Conservation (phyloP, 2,797 vertebrate genomes). For the Dromococcyx pavoninus region DNA sequence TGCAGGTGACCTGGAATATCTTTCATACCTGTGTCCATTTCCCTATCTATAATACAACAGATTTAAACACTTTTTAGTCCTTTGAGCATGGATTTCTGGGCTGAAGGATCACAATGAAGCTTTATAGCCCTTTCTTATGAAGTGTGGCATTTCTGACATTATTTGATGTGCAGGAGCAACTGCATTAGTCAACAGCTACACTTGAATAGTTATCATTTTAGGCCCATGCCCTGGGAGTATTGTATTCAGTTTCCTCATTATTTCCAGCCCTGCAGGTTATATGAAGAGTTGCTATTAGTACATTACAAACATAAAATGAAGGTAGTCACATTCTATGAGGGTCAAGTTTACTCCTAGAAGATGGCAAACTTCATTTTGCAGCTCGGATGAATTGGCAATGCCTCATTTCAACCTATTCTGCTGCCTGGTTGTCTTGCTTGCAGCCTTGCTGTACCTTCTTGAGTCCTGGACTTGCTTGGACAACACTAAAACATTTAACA, state of each 20-base stretch:
- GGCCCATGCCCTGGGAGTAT: slow-evolving; percentile 65
- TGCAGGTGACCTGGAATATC: not conserved
- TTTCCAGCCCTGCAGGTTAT: slow-evolving; percentile 72
- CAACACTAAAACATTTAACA: not conserved
- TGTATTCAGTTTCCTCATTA: slow-evolving; percentile 66
- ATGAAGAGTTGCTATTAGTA: slow-evolving; percentile 58
- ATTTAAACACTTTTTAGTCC: slow-evolving; percentile 18
- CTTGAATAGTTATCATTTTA: slow-evolving; percentile 70
- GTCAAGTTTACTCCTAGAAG: slow-evolving; percentile 35
- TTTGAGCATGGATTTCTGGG: slow-evolving; percentile 47
- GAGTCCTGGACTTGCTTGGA: not conserved
- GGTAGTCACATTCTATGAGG: slow-evolving; percentile 61
- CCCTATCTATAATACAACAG: not conserved
- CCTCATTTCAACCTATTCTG: not conserved
- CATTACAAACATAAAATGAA: slow-evolving; percentile 58
- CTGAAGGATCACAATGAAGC: slow-evolving; percentile 66
- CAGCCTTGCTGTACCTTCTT: not conserved
- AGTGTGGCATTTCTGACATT: slow-evolving; percentile 72
- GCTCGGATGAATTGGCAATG: not conserved
- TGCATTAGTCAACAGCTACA: slow-evolving; percentile 67
- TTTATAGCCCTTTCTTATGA: slow-evolving; percentile 62
- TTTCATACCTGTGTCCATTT: not conserved
- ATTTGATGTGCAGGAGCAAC: slow-evolving; percentile 68
- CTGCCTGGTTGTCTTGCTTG: not conserved
- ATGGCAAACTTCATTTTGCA: not conserved